These are phyloP conservation scores for Pristionchus fissidentatus DNA, from an alignment of 2,888 invertebrate genomes.

Conservation along the genomic window DNA sequence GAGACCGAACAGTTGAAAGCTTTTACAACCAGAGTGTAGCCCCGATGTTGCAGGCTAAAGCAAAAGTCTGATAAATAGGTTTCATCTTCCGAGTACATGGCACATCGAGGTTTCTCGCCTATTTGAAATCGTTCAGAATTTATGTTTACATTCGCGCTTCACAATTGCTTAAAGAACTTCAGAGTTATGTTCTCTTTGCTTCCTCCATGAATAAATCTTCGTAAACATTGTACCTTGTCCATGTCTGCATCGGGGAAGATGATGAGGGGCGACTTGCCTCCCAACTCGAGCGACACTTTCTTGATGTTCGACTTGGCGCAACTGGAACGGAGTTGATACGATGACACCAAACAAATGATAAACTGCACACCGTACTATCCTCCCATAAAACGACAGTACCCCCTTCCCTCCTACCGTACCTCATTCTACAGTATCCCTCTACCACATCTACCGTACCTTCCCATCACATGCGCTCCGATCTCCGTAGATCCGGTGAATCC, in stretches of 20 bases:
- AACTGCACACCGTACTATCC: too few relatives aligned
- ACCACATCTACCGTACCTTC: constrained; percentile 77
- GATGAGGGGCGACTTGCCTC: constrained; percentile 94
- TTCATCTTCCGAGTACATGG: too few relatives aligned
- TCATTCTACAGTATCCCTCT: not conserved
- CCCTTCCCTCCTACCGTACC: not conserved
- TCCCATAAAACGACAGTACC: too few relatives aligned
- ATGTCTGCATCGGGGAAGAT: constrained; percentile 94
- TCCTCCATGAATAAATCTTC: not conserved
- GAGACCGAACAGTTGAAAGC: too few relatives aligned
- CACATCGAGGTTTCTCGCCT: too few relatives aligned
- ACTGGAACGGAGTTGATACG: constrained; percentile 74
- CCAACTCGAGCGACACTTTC: constrained; percentile 92
- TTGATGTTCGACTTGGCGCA: constrained; percentile 92
- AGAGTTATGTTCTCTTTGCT: not conserved
- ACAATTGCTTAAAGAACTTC: not conserved
- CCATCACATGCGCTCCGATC: constrained; percentile 92
- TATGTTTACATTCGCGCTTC: not conserved
- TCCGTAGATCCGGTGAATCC: constrained; percentile 97
- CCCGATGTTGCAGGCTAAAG: too few relatives aligned
- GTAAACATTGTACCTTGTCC: constrained; percentile 82
- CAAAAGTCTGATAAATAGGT: too few relatives aligned
- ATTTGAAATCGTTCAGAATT: too few relatives aligned
- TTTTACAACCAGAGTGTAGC: too few relatives aligned
- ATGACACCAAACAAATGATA: too few relatives aligned